phyloP scores from a whole-genome alignment of 2,797 vertebrate genomes.

The Paedocypris micromegethes region DNA sequence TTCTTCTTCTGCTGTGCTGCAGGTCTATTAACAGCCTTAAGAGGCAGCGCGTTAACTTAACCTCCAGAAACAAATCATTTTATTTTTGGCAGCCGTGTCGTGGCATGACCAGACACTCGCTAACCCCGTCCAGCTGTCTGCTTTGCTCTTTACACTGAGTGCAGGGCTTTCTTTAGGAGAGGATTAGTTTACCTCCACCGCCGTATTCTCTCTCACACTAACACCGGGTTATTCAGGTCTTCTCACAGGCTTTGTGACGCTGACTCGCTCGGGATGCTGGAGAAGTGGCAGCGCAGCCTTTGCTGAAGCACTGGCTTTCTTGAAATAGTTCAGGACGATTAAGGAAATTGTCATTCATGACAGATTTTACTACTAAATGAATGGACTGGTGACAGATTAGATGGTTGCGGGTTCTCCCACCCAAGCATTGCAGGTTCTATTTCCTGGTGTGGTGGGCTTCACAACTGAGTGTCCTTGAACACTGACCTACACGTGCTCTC shows the following conservation, averaged over 20 bases:
- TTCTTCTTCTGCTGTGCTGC: slow-evolving; percentile 14
- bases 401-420: too few relatives aligned
- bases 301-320: slow-evolving; percentile 8
- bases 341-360: slow-evolving; percentile 7
- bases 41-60: slow-evolving; percentile 43
- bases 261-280: slow-evolving; percentile 33
- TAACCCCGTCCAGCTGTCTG: slow-evolving; percentile 51
- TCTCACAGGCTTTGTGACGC: slow-evolving; percentile 27
- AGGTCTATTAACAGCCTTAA: slow-evolving; percentile 46
- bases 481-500: too few relatives aligned
- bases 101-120: slow-evolving; percentile 43
- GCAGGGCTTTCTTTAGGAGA: slow-evolving; percentile 45
- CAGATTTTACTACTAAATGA: slow-evolving; percentile 14
- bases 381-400: background rate
- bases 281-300: slow-evolving; percentile 30
- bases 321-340: slow-evolving; percentile 19
- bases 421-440: too few relatives aligned
- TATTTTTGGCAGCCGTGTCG: slow-evolving; percentile 53
- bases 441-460: too few relatives aligned
- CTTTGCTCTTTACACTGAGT: slow-evolving; percentile 47
- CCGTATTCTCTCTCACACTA: slow-evolving; percentile 22
- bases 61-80: slow-evolving; percentile 56
- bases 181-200: slow-evolving; percentile 50
- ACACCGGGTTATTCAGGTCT: slow-evolving; percentile 6
- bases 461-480: too few relatives aligned